These are phyloP conservation scores for Caenorhabditis sinica DNA, from an alignment of 2,888 invertebrate genomes.

Conservation along the genomic window DNA sequence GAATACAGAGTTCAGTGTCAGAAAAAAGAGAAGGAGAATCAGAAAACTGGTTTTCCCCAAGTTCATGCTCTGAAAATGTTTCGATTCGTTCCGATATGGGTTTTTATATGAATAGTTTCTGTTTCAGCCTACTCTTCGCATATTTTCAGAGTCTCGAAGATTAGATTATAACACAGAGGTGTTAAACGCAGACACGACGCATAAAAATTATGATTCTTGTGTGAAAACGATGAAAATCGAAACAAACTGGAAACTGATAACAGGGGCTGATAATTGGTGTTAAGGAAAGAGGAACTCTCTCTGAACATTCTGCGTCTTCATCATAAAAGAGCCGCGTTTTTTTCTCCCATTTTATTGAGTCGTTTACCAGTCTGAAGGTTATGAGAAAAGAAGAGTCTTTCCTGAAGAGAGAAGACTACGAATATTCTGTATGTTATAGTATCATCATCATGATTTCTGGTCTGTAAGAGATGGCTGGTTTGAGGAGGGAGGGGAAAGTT, in stretches of 20 bases:
- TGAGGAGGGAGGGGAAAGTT: neutral
- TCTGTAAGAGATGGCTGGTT: neutral
- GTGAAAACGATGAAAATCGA: neutral
- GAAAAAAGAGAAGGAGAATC: neutral
- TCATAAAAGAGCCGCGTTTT: neutral
- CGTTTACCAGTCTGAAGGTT: slow-evolving; percentile 16
- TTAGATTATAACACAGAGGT: neutral
- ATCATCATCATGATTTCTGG: slow-evolving; percentile 13
- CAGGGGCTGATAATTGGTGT: slow-evolving; percentile 19
- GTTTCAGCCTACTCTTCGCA: slow-evolving; percentile 1
- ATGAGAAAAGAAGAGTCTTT: neutral
- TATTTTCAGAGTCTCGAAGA: neutral
- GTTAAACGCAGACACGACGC: slow-evolving; percentile 2
- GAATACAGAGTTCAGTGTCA: slow-evolving; percentile 17
- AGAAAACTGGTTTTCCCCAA: slow-evolving; percentile 33
- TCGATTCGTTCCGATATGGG: slow-evolving; percentile 9
- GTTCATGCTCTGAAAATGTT: slow-evolving; percentile 26
- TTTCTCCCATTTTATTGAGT: slow-evolving; percentile 1
- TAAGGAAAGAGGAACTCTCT: slow-evolving; percentile 16
- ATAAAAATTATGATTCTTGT: slow-evolving; percentile 6
- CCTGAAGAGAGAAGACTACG: slow-evolving; percentile 15
- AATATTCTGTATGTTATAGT: slow-evolving; percentile 17
- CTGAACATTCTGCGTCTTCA: slow-evolving; percentile 25
- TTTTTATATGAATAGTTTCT: slow-evolving; percentile 3
- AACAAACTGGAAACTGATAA: slow-evolving; percentile 18